phyloP scores from a whole-genome alignment of 2,888 invertebrate genomes.

The Drosophila seclusa region DNA sequence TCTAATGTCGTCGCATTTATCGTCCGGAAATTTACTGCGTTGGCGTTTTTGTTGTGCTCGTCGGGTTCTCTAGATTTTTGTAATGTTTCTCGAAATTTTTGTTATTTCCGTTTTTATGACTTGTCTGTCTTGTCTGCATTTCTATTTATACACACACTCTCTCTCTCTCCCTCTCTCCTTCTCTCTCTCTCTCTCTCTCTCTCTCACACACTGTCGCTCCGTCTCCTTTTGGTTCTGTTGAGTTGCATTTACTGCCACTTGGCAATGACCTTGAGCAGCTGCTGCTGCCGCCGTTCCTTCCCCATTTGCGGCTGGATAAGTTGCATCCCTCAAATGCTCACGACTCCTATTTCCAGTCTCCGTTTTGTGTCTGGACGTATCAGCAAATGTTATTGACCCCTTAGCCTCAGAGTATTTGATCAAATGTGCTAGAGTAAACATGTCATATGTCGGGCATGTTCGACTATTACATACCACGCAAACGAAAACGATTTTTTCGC shows the following conservation, averaged over 20 bases:
- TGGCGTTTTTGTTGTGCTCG: constrained; percentile 19
- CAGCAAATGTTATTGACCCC: constrained; percentile 58
- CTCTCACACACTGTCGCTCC: not conserved
- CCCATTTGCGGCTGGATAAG: not conserved
- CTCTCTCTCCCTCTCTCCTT: not conserved
- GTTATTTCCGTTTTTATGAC: constrained; percentile 34
- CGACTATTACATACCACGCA: constrained; percentile 12
- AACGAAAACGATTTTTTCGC: not conserved
- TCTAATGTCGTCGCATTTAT: constrained; percentile 43
- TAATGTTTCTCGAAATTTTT: constrained; percentile 7
- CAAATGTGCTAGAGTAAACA: not conserved
- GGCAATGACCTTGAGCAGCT: constrained; percentile 70
- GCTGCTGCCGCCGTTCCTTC: constrained; percentile 8
- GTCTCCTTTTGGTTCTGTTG: not conserved
- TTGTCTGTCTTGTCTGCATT: constrained; percentile 40
- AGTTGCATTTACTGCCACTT: constrained; percentile 43
- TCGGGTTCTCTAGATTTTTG: constrained; percentile 44
- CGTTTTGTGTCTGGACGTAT: constrained; percentile 26
- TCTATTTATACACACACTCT: constrained; percentile 35
- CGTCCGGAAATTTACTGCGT: constrained; percentile 52
- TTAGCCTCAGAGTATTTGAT: constrained; percentile 26
- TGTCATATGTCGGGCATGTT: not conserved
- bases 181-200: not conserved
- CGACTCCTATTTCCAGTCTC: constrained; percentile 7
- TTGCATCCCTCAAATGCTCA: not conserved